Evolutionary conservation across 2,797 vertebrate species (phyloP), one percentile per base, ranked within the genome.

Genomic region (Pseudomugil gertrudae): DNA sequence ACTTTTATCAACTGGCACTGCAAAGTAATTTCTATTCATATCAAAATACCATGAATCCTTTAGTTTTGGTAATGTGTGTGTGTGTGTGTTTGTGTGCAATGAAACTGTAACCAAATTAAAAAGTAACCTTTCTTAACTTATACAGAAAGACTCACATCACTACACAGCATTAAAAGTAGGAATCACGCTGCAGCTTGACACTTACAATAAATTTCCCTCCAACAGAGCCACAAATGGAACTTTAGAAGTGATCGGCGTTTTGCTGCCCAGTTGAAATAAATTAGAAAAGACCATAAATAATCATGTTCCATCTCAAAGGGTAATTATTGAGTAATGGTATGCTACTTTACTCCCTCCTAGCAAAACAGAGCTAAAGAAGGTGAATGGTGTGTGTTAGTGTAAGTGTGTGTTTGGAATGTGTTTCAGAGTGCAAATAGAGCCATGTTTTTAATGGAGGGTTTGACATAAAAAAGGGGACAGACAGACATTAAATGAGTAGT

Each of bases 261-360:
- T 70, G 69, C 75, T 83, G 74, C 76, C 71, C 63, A 67, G 59
- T 72, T 72, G 57, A 89, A 85, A 85, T 85, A 80, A 90, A 89
- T 79, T 73, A 81, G 75, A 77, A 67, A 29, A 67, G 75, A 68
- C 79, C 80, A 84, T 86, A 89, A 87, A 87, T 84, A 89, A 85
- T 80, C 70, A 82, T 84, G 73, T 80, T 81, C 79, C 69, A 81
- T 87, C 83, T 85, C 72, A 89, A 80, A 86, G 81, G 84, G 82
- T 89, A 91, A 91, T 89, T 92, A 87, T 89, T 85, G 79, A 89
- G 80, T 87, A 90, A 88, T 84, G 78, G 72, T 79, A 86, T 84
- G 78, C 80, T 71, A 84, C 76, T 83, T 76, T 87, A 67, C 79
- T 61, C 74, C 62, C 80, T 77, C 74, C 57, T 61, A 71, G 78